phyloP scores from a whole-genome alignment of 2,888 invertebrate genomes.

The Dryadula phaetusa region DNA sequence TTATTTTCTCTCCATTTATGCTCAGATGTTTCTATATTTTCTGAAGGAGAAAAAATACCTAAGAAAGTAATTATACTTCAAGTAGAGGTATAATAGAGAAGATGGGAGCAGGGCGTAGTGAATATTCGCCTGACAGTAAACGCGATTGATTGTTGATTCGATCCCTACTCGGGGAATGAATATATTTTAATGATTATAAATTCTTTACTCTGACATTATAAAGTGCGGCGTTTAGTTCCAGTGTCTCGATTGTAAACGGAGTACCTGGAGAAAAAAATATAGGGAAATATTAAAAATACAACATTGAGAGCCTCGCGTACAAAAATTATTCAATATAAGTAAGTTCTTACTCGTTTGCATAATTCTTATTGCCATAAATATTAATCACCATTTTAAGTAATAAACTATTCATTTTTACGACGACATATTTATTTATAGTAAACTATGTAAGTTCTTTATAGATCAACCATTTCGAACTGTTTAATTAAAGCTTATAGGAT shows the following conservation, averaged over 20 bases:
- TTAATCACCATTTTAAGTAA: constrained; percentile 25
- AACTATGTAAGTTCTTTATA: constrained; percentile 9
- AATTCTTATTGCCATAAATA: constrained; percentile 23
- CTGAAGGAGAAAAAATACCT: background rate
- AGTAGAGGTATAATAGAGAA: too few species aligned
- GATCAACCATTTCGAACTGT: background rate
- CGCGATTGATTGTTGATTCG: too few species aligned
- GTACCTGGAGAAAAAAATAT: too few species aligned
- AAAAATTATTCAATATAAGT: constrained; percentile 2
- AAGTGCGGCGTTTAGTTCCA: too few species aligned
- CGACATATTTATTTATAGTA: constrained; percentile 22
- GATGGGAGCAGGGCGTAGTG: too few species aligned
- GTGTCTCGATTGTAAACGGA: too few species aligned
- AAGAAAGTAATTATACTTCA: background rate
- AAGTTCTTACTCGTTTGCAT: constrained; percentile 15
- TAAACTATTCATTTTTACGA: constrained; percentile 26
- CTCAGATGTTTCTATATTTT: background rate
- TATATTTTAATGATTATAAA: too few species aligned
- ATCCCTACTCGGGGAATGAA: too few species aligned
- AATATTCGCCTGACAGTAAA: too few species aligned
- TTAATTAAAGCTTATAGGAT: constrained; percentile 13
- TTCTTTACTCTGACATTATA: too few species aligned
- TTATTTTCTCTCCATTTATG: constrained; percentile 8
- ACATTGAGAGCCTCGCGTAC: background rate
- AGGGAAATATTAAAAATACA: background rate